A percentile compares a stretch with the other conserved stretches of the same genome.
Evolutionary conservation across 2,113 vertebrate species (phyloP).

Genomic region (Ammodramus savannarum): DNA sequence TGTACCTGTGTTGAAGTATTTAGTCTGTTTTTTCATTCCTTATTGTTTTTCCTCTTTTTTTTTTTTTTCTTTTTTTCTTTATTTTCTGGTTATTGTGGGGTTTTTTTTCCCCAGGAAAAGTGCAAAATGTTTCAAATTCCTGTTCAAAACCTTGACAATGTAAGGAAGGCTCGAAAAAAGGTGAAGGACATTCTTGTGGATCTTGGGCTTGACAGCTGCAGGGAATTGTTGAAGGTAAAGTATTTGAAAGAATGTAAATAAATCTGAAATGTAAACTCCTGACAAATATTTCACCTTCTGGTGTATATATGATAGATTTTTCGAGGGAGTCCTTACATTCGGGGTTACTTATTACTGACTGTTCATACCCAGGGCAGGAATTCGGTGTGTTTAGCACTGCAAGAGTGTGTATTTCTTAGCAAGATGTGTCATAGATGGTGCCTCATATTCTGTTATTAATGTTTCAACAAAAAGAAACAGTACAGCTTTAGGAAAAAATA

Average conservation of each 20-base stretch:
- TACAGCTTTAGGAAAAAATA: background rate
- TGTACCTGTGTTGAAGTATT: background rate
- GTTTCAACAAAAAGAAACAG: background rate
- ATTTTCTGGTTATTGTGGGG: background rate
- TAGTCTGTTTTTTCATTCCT: background rate
- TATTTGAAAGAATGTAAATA: background rate
- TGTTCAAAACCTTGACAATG: constrained; percentile 84
- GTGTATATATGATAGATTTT: background rate
- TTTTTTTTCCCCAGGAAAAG: constrained; percentile 35
- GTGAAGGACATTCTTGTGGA: constrained; percentile 86
- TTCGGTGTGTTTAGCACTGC: background rate
- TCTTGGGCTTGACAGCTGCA: constrained; percentile 84
- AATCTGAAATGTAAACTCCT: background rate
- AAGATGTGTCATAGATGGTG: background rate
- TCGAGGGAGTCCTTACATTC: background rate
- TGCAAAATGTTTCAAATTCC: constrained; percentile 88
- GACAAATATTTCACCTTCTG: background rate
- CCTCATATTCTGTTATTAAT: background rate
- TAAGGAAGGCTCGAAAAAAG: constrained; percentile 84
- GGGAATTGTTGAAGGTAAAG: constrained; percentile 80
- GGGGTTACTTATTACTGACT: background rate
- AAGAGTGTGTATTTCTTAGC: background rate
- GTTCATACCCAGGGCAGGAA: background rate
- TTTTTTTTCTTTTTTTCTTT: background rate
- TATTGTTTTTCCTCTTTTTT: background rate